Evolutionary conservation across 2,888 invertebrate species (phyloP).

Genomic region (Hetaerina titia): DNA sequence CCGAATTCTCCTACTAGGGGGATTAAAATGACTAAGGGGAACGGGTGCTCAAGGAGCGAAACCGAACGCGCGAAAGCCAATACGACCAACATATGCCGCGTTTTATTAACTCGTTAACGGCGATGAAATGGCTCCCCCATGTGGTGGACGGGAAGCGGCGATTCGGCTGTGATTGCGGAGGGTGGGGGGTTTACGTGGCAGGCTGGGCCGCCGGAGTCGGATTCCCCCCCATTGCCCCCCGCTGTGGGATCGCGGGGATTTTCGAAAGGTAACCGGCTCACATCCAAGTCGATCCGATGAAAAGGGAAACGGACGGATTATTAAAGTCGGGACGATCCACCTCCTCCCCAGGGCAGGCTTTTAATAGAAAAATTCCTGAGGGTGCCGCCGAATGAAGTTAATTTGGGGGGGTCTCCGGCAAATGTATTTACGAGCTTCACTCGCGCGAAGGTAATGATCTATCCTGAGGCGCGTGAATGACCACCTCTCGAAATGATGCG

Average conservation of each 20-base stretch:
- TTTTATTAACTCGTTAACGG: constrained; percentile 13
- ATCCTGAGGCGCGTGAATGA: not conserved
- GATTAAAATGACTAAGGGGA: too few relatives aligned
- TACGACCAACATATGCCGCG: not conserved
- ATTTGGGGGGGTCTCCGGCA: not conserved
- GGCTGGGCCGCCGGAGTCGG: not conserved
- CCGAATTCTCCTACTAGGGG: too few relatives aligned
- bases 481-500: not conserved
- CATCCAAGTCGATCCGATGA: not conserved
- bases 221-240: not conserved
- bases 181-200: not conserved
- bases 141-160: not conserved
- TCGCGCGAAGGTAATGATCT: not conserved
- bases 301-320: constrained; percentile 25
- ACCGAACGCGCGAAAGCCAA: not conserved
- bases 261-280: not conserved
- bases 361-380: constrained; percentile 39
- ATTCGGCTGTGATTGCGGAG: constrained; percentile 5
- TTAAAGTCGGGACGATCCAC: not conserved
- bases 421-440: constrained; percentile 18
- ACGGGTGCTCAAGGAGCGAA: not conserved
- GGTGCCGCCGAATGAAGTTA: constrained; percentile 18
- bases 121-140: not conserved
- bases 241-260: not conserved
- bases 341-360: not conserved